Base-by-base conservation (phyloP, 2,888 invertebrate species). In the Stenichneumon culpator region DNA sequence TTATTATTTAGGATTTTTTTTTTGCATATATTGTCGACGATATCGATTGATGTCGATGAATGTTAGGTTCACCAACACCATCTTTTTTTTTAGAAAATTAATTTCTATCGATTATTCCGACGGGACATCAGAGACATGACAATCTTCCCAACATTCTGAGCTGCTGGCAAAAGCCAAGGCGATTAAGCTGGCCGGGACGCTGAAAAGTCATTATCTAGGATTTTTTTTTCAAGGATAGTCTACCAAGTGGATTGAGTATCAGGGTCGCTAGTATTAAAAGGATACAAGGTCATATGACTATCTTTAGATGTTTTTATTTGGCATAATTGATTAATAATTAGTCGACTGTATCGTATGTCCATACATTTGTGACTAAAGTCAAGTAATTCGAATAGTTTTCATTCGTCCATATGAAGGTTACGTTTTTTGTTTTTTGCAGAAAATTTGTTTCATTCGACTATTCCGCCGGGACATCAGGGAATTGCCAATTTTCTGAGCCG, bases 401-500 rank as follows among this genome's bases (percentile, higher is more conserved):
- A 60, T 32, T 11, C 57, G 22, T 25, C 19, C 25, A 22, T 57
- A 25, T 14, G 19, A 57, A 22, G 25, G 22, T 54, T 11, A 57
- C 0, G 7, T 22, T 3, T 54, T 28, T 6, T 32, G 11, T 44
- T 44, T 14, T 44, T 44, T 44, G 2, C 28, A 19, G n/a, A 2
- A 9, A 52, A 19, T n/a, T 6, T n/a, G 60, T 32, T 60, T 28
- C 16, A 6, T 16, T 11, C 32, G 32, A 32, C 25, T 60, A 60
- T 60, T 60, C 16, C 2, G 60, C 28, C 16, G 60, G 28, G 28
- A 60, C 60, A 0, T 60, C 16, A n/a, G 60, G 60, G 16, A 19
- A 25, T 44, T 25, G 19, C 44, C 22, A 78, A n/a, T 69, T 39
- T 9, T 14, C 73, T 36, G 67, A 32, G 82, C 79, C 74, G 1